Percentiles rank a stretch among this genome's conserved stretches.
Conservation (phyloP, 2,113 vertebrate species). For the Pelmatolapia mariae region DNA sequence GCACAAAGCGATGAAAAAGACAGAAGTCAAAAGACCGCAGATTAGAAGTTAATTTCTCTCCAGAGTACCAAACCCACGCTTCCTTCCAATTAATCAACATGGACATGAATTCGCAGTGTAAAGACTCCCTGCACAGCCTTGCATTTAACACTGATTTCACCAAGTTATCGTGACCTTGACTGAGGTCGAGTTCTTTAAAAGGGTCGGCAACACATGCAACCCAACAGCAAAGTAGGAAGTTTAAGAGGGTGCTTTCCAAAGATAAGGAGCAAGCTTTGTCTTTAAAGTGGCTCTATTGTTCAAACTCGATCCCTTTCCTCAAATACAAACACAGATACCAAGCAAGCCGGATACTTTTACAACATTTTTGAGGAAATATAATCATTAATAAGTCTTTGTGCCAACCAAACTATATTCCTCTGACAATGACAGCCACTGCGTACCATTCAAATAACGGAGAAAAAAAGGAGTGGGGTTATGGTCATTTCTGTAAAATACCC, state of each 20-base stretch:
- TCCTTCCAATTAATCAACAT: not conserved
- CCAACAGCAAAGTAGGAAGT: constrained; percentile 55
- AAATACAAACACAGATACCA: constrained; percentile 39
- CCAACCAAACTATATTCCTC: not conserved
- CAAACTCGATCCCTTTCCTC: constrained; percentile 12
- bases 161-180: constrained; percentile 21
- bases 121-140: not conserved
- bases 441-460: not conserved
- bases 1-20: not conserved
- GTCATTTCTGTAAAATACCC: not conserved
- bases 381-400: not conserved
- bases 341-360: constrained; percentile 29
- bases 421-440: not conserved
- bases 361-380: constrained; percentile 25
- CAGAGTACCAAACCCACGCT: not conserved
- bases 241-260: constrained; percentile 52
- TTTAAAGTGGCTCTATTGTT: constrained; percentile 59
- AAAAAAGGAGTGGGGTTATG: not conserved
- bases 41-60: not conserved
- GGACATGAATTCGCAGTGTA: not conserved
- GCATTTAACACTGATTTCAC: not conserved
- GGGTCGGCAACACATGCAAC: not conserved
- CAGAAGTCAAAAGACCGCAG: not conserved
- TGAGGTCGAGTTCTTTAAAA: constrained; percentile 31
- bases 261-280: constrained; percentile 68